Conservation (phyloP, 2,113 vertebrate genomes). For the human region DNA sequence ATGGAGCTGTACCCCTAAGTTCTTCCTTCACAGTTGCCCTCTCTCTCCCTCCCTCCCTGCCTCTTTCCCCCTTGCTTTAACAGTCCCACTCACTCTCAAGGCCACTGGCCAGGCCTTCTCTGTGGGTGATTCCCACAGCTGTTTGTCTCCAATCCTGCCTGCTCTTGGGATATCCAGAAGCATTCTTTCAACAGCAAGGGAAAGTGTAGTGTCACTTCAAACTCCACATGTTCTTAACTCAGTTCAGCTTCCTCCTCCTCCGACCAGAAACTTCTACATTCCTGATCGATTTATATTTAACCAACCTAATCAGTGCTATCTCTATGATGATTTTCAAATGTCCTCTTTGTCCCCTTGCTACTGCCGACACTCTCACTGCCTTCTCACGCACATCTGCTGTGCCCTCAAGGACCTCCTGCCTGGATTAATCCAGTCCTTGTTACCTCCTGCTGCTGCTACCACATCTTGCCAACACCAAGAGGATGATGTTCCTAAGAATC, state of each 20-base stretch:
- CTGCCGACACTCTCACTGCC: rapidly evolving
- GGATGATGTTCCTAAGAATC: not conserved
- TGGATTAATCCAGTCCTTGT: not conserved
- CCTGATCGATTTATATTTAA: not conserved
- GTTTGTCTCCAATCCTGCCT: not conserved
- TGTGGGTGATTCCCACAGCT: no score
- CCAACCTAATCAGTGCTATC: no score
- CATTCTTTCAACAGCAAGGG: not conserved
- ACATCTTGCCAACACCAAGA: not conserved
- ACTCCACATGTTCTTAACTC: not conserved
- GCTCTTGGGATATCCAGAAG: not conserved
- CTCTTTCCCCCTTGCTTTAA: not conserved
- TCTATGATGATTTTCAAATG: not conserved
- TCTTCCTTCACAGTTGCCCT: not conserved
- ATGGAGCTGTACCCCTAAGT: not conserved
- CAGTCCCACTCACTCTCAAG: not conserved
- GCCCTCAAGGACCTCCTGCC: not conserved
- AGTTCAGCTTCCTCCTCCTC: not conserved
- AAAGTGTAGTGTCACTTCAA: not conserved
- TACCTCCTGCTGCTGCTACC: not conserved
- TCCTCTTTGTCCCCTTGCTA: no score
- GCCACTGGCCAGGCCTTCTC: not conserved
- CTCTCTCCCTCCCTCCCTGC: not conserved
- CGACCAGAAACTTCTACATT: not conserved
- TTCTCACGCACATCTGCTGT: not conserved